phyloP scores from a whole-genome alignment of 1,140 invertebrate genomes.

The Drosophila murphyi region DNA sequence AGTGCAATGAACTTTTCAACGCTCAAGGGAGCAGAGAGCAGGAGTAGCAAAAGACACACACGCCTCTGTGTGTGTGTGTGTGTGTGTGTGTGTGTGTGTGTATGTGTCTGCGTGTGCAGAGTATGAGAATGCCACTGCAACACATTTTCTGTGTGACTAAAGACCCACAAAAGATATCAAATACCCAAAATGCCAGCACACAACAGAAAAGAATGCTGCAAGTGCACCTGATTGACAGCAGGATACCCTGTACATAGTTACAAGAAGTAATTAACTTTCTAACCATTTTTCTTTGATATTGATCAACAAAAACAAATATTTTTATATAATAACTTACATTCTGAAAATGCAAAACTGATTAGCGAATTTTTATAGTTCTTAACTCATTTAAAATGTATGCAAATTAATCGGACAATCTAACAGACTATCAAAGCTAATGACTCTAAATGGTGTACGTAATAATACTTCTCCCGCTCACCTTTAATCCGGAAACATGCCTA shows the following conservation, averaged over 20 bases:
- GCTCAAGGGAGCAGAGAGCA: constrained; percentile 43
- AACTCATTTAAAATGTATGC: too few species aligned
- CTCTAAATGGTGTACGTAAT: too few species aligned
- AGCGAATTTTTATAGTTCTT: too few species aligned
- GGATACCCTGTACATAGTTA: constrained; percentile 12
- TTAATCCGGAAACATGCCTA: too few species aligned
- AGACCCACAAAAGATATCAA: constrained; percentile 63
- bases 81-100: neutral
- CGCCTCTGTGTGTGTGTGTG: constrained; percentile 30
- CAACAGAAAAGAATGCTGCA: neutral
- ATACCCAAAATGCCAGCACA: constrained; percentile 55
- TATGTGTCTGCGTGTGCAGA: constrained; percentile 24
- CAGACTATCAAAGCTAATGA: too few species aligned
- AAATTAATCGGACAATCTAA: too few species aligned
- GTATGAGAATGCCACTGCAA: constrained; percentile 51
- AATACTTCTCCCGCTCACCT: too few species aligned
- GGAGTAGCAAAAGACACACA: constrained; percentile 52
- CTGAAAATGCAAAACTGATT: too few species aligned
- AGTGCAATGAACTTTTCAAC: constrained; percentile 75
- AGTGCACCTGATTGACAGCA: neutral
- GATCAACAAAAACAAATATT: too few species aligned
- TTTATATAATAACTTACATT: too few species aligned
- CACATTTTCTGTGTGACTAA: constrained; percentile 57
- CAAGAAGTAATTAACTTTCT: neutral
- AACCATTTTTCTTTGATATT: too few species aligned